These are phyloP conservation scores for Agrotis puta DNA, from an alignment of 2,888 invertebrate species.

Conservation along the genomic window DNA sequence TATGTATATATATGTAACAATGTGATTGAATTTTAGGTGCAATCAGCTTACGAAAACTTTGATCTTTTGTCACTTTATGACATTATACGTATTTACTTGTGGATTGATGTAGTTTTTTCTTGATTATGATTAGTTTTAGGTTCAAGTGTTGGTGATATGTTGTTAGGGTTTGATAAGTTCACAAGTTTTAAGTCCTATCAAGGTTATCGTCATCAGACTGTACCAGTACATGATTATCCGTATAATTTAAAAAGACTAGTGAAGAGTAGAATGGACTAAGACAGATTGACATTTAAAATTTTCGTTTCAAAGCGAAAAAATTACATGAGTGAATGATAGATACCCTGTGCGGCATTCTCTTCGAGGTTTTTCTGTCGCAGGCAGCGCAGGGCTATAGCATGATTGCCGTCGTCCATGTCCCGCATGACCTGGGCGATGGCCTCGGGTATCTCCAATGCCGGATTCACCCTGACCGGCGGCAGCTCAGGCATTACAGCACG, in stretches of 20 bases:
- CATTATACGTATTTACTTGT: background rate
- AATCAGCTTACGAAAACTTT: background rate
- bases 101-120: constrained; percentile 3
- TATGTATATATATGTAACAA: too few relatives aligned
- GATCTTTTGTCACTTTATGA: background rate
- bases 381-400: constrained; percentile 3
- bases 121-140: background rate
- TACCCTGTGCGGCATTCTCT: constrained; percentile 8
- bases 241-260: background rate
- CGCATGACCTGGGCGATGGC: background rate
- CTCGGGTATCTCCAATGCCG: background rate
- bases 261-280: background rate
- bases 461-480: background rate
- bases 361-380: constrained; percentile 2
- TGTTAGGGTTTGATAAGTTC: background rate
- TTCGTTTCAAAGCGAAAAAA: background rate
- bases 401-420: background rate
- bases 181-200: background rate
- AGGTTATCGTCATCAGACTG: constrained; percentile 1
- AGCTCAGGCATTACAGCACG: too few relatives aligned
- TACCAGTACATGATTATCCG: background rate
- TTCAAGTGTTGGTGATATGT: background rate
- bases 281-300: background rate
- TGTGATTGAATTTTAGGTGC: background rate
- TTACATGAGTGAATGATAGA: constrained; percentile 26